Conservation (phyloP, 2,888 invertebrate species). For the Aphodius sticticus region DNA sequence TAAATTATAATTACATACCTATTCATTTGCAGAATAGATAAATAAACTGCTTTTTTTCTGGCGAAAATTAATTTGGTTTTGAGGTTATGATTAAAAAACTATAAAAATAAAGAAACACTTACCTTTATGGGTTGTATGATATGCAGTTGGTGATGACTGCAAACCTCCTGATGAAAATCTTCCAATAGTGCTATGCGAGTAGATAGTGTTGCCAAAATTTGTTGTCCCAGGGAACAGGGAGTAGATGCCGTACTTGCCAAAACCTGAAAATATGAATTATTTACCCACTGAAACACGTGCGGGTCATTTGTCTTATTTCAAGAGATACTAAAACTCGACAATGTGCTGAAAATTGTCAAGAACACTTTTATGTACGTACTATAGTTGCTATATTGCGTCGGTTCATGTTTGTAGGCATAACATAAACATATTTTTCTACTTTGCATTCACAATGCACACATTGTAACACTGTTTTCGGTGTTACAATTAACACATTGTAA, state of each 20-base stretch:
- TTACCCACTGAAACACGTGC: neutral
- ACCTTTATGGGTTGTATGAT: conserved; percentile 61
- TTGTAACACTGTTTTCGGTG: too few relatives aligned
- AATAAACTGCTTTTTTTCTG: too few relatives aligned
- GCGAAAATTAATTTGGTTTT: too few relatives aligned
- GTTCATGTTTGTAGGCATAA: neutral
- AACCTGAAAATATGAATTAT: conserved; percentile 63
- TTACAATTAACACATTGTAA: too few relatives aligned
- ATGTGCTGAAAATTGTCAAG: neutral
- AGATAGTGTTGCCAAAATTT: conserved; percentile 59
- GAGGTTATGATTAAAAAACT: too few relatives aligned
- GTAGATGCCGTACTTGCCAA: conserved; percentile 74
- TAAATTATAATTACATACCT: too few relatives aligned
- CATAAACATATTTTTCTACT: neutral
- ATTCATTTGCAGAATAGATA: too few relatives aligned
- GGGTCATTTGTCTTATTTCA: neutral
- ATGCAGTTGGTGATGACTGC: conserved; percentile 53
- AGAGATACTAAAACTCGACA: neutral
- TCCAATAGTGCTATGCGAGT: conserved; percentile 58
- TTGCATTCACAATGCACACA: too few relatives aligned
- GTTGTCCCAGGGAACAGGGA: conserved; percentile 69
- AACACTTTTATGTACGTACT: neutral
- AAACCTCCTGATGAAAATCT: conserved; percentile 57
- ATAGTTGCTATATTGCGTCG: neutral
- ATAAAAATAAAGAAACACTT: conserved; percentile 34